These are phyloP conservation scores for Oceanodroma leucorhoa DNA, from an alignment of 2,797 vertebrate genomes.

Conservation along the genomic window DNA sequence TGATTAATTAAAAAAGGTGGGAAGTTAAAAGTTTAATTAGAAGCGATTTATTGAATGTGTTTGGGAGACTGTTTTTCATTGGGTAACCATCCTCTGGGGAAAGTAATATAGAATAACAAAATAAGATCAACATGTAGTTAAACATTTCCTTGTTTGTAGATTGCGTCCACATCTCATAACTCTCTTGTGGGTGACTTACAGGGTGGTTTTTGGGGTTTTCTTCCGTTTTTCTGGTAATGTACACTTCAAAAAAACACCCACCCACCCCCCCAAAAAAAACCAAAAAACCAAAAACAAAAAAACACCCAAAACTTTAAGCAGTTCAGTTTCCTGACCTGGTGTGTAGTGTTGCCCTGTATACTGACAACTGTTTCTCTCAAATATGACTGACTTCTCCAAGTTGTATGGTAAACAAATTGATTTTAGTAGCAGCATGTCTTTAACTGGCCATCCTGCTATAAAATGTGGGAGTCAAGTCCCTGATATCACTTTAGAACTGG, in stretches of 20 bases:
- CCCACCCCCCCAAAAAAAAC: no score
- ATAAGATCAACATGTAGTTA: background rate
- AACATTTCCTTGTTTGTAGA: background rate
- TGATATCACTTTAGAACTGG: background rate
- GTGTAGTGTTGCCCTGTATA: background rate
- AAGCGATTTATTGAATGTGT: fast-evolving
- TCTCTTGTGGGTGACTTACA: background rate
- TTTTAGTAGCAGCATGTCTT: background rate
- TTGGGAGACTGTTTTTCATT: background rate
- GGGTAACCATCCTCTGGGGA: background rate
- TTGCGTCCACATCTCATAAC: background rate
- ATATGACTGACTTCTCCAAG: background rate
- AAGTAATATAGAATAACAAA: background rate
- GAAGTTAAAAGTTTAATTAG: background rate
- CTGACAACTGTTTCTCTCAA: background rate
- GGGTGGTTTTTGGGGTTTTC: no score
- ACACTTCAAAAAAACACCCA: background rate
- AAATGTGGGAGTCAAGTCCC: background rate
- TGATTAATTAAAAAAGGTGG: background rate
- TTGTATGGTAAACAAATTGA: background rate
- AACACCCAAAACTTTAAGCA: no score
- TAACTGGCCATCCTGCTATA: background rate
- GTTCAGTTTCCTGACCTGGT: background rate
- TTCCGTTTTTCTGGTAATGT: background rate
- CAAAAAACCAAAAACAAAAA: background rate